Percentiles rank a stretch among this genome's conserved stretches.
These are phyloP conservation scores for Nasonia giraulti DNA, from an alignment of 1,140 invertebrate species.

Conservation along the genomic window DNA sequence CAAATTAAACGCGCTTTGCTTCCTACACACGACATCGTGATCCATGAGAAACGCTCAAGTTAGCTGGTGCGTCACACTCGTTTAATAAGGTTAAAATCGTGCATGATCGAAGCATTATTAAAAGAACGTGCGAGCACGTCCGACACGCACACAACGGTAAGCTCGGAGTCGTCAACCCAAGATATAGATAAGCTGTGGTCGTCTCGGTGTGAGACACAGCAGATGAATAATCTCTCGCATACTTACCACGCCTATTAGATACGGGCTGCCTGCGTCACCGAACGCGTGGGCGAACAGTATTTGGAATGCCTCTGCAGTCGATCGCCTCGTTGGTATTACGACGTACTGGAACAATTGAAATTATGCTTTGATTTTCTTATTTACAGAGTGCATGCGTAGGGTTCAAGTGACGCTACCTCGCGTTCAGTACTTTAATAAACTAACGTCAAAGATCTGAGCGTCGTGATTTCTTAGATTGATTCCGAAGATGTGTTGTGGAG, in stretches of 20 bases:
- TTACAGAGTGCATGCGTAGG: neutral
- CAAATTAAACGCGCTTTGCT: neutral
- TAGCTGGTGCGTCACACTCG: neutral
- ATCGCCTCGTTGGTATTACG: constrained; percentile 90
- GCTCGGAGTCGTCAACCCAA: neutral
- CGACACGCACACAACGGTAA: neutral
- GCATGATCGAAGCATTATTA: neutral
- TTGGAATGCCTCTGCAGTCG: constrained; percentile 95
- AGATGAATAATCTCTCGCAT: constrained; percentile 38
- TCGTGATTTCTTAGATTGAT: neutral
- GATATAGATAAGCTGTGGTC: neutral
- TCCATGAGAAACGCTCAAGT: neutral
- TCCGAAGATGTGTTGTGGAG: neutral
- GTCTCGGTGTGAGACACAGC: neutral
- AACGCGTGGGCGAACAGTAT: constrained; percentile 94
- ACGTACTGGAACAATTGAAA: constrained; percentile 85
- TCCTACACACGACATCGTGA: neutral
- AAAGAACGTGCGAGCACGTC: constrained; percentile 6
- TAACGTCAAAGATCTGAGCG: neutral
- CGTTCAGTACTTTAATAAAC: neutral
- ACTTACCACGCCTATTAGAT: constrained; percentile 92
- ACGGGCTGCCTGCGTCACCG: constrained; percentile 95
- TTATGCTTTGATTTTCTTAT: constrained; percentile 29
- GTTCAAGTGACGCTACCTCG: neutral
- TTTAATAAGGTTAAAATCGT: constrained; percentile 28